These are phyloP conservation scores for Scolanthus callimorphus DNA, from an alignment of 92 coral and sea anemone species.

Conservation along the genomic window DNA sequence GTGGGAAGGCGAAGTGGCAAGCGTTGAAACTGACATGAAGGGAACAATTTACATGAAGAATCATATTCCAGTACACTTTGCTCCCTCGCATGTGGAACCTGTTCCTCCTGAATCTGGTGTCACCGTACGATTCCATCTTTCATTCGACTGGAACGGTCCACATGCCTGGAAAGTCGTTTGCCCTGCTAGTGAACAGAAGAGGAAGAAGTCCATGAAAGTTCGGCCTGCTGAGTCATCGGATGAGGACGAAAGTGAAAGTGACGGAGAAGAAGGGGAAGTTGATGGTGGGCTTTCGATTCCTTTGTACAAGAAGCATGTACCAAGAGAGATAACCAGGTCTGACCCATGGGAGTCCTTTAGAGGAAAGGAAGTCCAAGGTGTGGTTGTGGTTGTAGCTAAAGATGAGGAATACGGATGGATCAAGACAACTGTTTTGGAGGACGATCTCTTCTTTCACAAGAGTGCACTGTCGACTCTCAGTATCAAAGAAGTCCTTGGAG, in stretches of 20 bases:
- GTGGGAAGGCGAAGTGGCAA: slow-evolving; percentile 73
- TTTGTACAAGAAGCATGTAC: background rate
- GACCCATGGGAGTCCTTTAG: slow-evolving; percentile 36
- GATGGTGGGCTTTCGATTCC: slow-evolving; percentile 9
- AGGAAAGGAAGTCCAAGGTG: slow-evolving; percentile 47
- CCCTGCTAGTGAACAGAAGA: slow-evolving; percentile 30
- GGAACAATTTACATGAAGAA: slow-evolving; percentile 57
- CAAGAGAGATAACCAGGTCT: too few species aligned
- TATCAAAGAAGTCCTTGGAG: too few species aligned
- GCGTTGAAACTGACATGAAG: slow-evolving; percentile 56
- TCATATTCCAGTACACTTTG: slow-evolving; percentile 52
- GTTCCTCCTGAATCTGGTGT: slow-evolving; percentile 66
- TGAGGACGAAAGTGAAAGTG: slow-evolving; percentile 13
- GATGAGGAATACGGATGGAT: slow-evolving; percentile 44
- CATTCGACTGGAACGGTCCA: slow-evolving; percentile 77
- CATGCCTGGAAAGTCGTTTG: slow-evolving; percentile 64
- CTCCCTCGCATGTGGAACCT: slow-evolving; percentile 61
- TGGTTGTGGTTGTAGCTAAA: slow-evolving; percentile 18
- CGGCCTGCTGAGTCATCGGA: slow-evolving; percentile 17
- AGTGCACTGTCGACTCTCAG: too few species aligned
- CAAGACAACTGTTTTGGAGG: slow-evolving; percentile 35
- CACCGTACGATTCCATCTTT: slow-evolving; percentile 54
- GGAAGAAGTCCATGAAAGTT: slow-evolving; percentile 31
- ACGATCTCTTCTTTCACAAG: slow-evolving; percentile 42
- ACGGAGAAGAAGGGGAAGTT: slow-evolving; percentile 15